A percentile compares a stretch with the other conserved stretches of the same genome.
Conservation (phyloP, 2,888 invertebrate genomes). For the Amphipoea lucens region DNA sequence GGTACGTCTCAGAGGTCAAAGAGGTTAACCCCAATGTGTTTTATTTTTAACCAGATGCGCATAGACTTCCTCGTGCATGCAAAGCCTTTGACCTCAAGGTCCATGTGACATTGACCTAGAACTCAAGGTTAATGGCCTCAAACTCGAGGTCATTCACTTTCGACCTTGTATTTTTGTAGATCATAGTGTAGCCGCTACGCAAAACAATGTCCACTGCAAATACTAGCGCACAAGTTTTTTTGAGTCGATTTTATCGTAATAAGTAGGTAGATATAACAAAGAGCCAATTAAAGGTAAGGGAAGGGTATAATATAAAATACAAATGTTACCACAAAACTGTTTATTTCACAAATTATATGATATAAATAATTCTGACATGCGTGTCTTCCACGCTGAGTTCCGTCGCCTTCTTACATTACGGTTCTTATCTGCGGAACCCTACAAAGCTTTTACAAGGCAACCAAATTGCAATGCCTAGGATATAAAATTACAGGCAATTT, state of each 20-base stretch:
- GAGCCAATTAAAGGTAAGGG: not conserved
- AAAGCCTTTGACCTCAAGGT: not conserved
- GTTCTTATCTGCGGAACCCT: conserved; percentile 51
- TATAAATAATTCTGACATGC: conserved; percentile 52
- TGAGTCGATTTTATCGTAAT: too few species aligned
- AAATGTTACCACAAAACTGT: conserved; percentile 58
- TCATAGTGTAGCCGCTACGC: not conserved
- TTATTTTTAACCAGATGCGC: not conserved
- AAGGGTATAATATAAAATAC: conserved; percentile 36
- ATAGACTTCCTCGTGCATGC: not conserved
- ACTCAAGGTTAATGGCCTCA: not conserved
- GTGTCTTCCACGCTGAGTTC: conserved; percentile 53
- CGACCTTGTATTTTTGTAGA: not conserved
- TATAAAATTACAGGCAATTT: conserved; percentile 52
- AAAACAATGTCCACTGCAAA: not conserved
- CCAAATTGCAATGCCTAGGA: conserved; percentile 59
- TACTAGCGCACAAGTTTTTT: not conserved
- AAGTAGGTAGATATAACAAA: not conserved
- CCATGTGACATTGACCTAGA: not conserved
- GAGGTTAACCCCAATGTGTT: not conserved
- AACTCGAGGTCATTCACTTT: not conserved
- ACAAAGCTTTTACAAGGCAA: conserved; percentile 63
- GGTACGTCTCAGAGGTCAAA: not conserved
- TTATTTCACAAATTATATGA: conserved; percentile 63
- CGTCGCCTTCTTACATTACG: conserved; percentile 39